phyloP scores from a whole-genome alignment of 2,888 invertebrate species.

The Limnephilus lunatus region DNA sequence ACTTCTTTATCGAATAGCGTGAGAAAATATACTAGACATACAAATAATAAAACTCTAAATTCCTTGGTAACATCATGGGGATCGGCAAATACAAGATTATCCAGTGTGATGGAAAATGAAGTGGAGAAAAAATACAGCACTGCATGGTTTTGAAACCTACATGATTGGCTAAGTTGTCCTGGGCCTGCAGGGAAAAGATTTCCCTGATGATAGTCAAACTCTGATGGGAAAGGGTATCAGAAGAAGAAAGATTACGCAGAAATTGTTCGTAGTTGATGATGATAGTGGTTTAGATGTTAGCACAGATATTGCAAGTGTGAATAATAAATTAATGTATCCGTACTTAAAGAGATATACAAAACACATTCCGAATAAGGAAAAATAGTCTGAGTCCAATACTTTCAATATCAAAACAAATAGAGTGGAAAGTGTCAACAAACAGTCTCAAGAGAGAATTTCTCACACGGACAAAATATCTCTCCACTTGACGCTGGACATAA shows the following conservation, averaged over 20 bases:
- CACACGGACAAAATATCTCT: constrained; percentile 28
- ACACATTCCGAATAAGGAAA: neutral
- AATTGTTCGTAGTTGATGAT: too few relatives aligned
- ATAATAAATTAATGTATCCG: neutral
- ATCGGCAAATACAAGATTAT: too few relatives aligned
- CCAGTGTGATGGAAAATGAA: too few relatives aligned
- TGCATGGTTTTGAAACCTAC: too few relatives aligned
- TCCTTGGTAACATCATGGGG: neutral
- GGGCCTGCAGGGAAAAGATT: too few relatives aligned
- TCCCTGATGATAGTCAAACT: neutral
- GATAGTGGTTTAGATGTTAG: neutral
- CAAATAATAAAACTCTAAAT: neutral
- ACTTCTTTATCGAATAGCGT: neutral
- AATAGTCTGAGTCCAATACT: constrained; percentile 18
- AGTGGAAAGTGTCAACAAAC: constrained; percentile 28
- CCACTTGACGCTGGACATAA: constrained; percentile 29
- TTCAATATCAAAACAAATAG: constrained; percentile 11
- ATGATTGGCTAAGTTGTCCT: too few relatives aligned
- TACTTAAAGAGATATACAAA: neutral
- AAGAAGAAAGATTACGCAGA: neutral
- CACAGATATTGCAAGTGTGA: neutral
- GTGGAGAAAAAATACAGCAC: too few relatives aligned
- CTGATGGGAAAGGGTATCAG: neutral
- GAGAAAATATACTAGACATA: neutral
- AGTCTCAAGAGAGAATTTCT: constrained; percentile 37